Base-by-base conservation (phyloP, 2,797 vertebrate genomes). In the Meda fulgida region DNA sequence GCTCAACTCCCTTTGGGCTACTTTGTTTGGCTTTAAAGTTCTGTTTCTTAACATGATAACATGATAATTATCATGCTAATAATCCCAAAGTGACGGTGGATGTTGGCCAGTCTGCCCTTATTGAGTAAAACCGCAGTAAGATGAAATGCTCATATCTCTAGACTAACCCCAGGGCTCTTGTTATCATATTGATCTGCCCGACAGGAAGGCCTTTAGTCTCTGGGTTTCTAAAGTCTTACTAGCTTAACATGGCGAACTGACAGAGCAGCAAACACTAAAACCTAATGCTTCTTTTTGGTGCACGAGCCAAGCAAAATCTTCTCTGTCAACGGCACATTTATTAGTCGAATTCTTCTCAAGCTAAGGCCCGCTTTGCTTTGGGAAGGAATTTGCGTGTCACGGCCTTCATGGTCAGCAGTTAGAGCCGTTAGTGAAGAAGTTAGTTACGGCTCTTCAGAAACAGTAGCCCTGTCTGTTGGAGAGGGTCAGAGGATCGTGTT, bases 401-500 rank as follows among this genome's bases (percentile, higher is more conserved):
- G 38, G 66, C 66, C 53, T 80, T 84, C n/a, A 77, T 23, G 26
- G 34, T 48, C 18, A 72, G 81, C 38, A 63, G 29, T 80, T 73
- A 71, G 26, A 83, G 19, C 43, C 1, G 16, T 83, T 78, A 79
- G 67, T 14, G 55, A 85, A 65, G 46, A 43, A 31, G 75, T 73
- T 82, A 66, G 31, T 80, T 34, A 34, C 13, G 21, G 84, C n/a
- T 85, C 89, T 88, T 83, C 72, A 31, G 81, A 85, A 83, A 72
- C 79, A 73, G 85, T 53, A 73, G 26, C 83, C 69, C 55, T 89
- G 89, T 88, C 89, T 84, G 89, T 72, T 85, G 86, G 83, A 85
- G 43, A 84, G 88, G 82, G 86, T 90, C 88, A 86, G 86, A 63
- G 66, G 88, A 89, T 85, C 46, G n/a, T 70, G 73, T 89, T 88